Percentiles rank a stretch among this genome's conserved stretches.
Evolutionary conservation across 2,113 vertebrate species (phyloP).

Genomic region (Nothocercus julius): DNA sequence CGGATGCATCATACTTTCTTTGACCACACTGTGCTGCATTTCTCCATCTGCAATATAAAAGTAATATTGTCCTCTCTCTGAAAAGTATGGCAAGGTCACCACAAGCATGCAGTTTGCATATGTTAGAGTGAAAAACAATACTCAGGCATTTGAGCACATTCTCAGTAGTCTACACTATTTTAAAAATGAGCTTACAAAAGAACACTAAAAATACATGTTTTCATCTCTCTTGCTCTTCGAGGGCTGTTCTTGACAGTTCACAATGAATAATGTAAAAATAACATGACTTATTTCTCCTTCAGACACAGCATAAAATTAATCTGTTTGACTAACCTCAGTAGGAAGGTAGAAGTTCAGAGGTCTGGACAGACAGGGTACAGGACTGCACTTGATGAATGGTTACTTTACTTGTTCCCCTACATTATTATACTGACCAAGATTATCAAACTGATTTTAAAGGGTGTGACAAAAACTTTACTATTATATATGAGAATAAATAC

Average conservation of each 20-base stretch:
- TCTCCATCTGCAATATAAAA: neutral
- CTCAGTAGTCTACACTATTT: neutral
- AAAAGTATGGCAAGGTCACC: neutral
- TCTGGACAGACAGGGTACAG: neutral
- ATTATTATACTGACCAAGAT: neutral
- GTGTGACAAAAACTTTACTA: neutral
- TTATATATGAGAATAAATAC: neutral
- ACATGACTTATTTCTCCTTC: neutral
- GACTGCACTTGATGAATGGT: neutral
- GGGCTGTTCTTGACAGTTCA: neutral
- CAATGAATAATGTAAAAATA: neutral
- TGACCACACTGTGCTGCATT: neutral
- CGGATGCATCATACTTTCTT: neutral
- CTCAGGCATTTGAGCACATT: neutral
- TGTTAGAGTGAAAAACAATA: neutral
- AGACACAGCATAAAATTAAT: neutral
- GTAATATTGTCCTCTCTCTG: neutral
- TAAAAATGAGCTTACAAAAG: neutral
- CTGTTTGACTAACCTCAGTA: neutral
- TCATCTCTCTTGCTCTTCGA: neutral
- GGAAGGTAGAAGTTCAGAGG: rapidly evolving
- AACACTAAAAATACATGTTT: neutral
- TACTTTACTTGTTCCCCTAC: neutral
- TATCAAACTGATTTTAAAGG: neutral
- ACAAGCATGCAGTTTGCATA: neutral